Evolutionary conservation across 2,797 vertebrate genomes (phyloP), one percentile per base, ranked within the genome.

Genomic region (Etheostoma perlongum): DNA sequence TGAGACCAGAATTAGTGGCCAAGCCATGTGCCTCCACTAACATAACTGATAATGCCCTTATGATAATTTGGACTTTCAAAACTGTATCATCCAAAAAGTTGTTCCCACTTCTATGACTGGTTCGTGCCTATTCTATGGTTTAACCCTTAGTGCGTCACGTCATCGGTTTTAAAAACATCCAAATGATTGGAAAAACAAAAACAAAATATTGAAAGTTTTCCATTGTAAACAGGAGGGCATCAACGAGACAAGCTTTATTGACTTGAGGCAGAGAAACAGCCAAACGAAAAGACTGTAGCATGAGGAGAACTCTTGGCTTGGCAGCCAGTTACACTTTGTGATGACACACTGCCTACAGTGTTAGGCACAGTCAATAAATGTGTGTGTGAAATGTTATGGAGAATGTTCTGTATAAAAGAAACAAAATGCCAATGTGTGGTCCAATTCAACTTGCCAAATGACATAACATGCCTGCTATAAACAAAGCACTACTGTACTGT

Each of bases 381-480:
- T 84, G 87, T 84, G 84, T 73, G 74, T 74, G 85, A 87, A 90
- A 87, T 78, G 80, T 88, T 91, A 82, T 63, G 52, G 52, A 85
- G 75, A 87, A 78, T 68, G 75, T 81, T 88, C 79, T 70, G 80
- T 78, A 75, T 82, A 71, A 88, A 87, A 83, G 73, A 90, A 91
- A 83, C 79, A 79, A 88, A 91, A 89, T 82, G 84, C 76, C 85
- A 87, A 83, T 82, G 87, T 87, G 86, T 84, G 86, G 82, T 85
- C 74, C 59, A 79, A 82, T 88, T 83, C 79, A 90, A 79, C 66
- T 87, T 63, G 48, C 67, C 67, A 71, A 90, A 88, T 86, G 79
- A 91, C 81, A 87, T 81, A 88, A 87, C 76, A 83, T 69, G 74
- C 64, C 70, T 81, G 65, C 64, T 82, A 81, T 67, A 76, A 86